Evolutionary conservation across 1,140 invertebrate species (phyloP), one percentile per base, ranked within the genome.

Genomic region (Myzus persicae): DNA sequence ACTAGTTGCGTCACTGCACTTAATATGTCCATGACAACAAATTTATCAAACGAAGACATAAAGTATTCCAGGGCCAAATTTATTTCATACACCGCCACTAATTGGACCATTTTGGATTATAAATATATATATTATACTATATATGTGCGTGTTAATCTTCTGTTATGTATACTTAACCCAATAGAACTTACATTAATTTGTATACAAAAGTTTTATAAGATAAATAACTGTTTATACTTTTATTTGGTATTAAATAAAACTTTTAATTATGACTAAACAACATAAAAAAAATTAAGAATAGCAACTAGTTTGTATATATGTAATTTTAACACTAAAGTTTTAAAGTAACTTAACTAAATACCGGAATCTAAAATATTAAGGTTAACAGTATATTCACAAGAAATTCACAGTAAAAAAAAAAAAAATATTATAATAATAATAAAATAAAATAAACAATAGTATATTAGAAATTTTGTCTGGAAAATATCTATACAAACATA

Each of bases 401-500:
- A 84, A 85, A 93, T 93, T 85, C 44, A 92, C 67, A 92, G 31
- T 92, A 46, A 38, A 92, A 54, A 85, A 93, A 93, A 93, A 59
- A 40, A 38, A 26, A 22, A 36, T 26, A 67, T 42, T 31, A n/a
- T 90, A 42, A 26, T 85, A 42, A 67, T 51, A 59, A 31, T 59
- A 42, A 87, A 87, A 46, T 87, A 84, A 87, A 87, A 46, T 87
- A 46, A 87, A 87, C 42, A 82, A 82, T 48, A 46, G 40, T 38
- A 46, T 48, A 54, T 93, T 51, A 84, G 22, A 54, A 85, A 85
- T 93, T 85, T 93, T 48, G 46, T 54, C n/a, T 93, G 84, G 11
- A 93, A 85, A 51, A 93, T 93, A 93, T 44, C 81, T 93, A 85
- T 93, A 85, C 81, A 93, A 93, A 84, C n/a, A 20, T 84, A 93